phyloP scores from a whole-genome alignment of 2,888 invertebrate species.

The Sphaerophoria rueppellii region DNA sequence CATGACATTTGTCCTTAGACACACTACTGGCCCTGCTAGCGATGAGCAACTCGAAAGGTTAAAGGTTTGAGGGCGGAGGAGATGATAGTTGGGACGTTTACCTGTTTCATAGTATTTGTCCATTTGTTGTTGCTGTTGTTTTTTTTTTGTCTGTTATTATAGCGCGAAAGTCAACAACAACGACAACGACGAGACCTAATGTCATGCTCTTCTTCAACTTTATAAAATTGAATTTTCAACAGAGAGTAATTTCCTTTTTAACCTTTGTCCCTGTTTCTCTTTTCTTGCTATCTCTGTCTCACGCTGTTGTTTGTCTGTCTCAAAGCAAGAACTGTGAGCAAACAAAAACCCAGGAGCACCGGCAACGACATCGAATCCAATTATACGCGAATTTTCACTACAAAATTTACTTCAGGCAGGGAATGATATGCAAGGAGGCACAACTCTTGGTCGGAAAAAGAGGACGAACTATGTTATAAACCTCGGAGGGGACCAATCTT shows the following conservation, averaged over 20 bases:
- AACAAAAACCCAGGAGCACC: slow-evolving; percentile 21
- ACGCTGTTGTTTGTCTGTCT: neutral
- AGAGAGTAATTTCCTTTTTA: slow-evolving; percentile 65
- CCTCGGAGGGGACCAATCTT: too few relatives aligned
- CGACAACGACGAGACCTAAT: slow-evolving; percentile 35
- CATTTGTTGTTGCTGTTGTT: slow-evolving; percentile 3
- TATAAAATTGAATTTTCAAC: slow-evolving; percentile 72
- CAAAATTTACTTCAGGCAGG: slow-evolving; percentile 54
- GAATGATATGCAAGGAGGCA: neutral
- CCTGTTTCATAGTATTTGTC: slow-evolving; percentile 45
- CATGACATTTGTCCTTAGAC: slow-evolving; percentile 54
- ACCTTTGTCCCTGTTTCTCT: neutral
- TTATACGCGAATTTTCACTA: slow-evolving; percentile 69
- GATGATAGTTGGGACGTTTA: slow-evolving; percentile 4
- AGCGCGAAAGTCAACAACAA: slow-evolving; percentile 48
- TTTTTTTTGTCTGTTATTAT: slow-evolving; percentile 28
- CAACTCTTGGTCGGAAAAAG: neutral
- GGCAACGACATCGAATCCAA: slow-evolving; percentile 71
- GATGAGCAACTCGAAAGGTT: neutral
- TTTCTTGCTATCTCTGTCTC: neutral
- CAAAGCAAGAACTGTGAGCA: slow-evolving; percentile 13
- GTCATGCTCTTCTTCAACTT: slow-evolving; percentile 61
- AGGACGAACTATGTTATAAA: neutral
- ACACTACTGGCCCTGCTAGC: neutral
- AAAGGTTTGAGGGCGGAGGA: neutral